Base-by-base conservation (phyloP, 1,140 invertebrate species). In the Nomia melanderi region DNA sequence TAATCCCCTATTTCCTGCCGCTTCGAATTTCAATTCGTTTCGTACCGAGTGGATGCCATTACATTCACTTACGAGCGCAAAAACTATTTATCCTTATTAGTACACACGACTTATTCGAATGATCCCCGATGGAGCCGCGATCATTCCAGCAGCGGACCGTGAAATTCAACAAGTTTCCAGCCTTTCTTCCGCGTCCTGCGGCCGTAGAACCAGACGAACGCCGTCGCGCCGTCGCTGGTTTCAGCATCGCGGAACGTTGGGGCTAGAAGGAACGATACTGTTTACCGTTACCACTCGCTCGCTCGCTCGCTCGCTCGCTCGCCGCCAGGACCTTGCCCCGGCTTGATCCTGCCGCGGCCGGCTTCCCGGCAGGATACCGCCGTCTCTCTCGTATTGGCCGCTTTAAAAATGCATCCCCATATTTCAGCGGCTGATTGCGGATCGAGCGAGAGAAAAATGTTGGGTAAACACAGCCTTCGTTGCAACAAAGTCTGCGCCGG, bases 81-180 rank as follows among this genome's bases (percentile, higher is more conserved):
- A n/a, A n/a, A n/a, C n/a, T n/a, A n/a, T n/a, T n/a, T n/a, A n/a
- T n/a, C n/a, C n/a, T n/a, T n/a, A n/a, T n/a, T n/a, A n/a, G n/a
- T n/a, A n/a, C n/a, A n/a, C n/a, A n/a, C n/a, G n/a, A n/a, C n/a
- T n/a, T n/a, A n/a, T n/a, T n/a, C n/a, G n/a, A n/a, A n/a, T n/a
- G n/a, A 17, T 60, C 20, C 59, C n/a, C 59, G 59, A 23, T 23
- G 31, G 7, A 39, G 31, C 14, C 54, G 54, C n/a, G 59, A 60
- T 60, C 36, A 60, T 60, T 60, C 59, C 59, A 20, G 31, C 31
- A 60, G 36, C 59, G 59, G n/a, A 60, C 31, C 33, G 39, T 23
- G 60, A 63, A 63, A 63, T 63, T 63, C 60, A 63, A 63, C 60
- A 44, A 63, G 60, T 63, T 44, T 41, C 12, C 39, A 39, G 41